Conservation (phyloP, 2,797 vertebrate species). For the Philypnodon macrostomus region DNA sequence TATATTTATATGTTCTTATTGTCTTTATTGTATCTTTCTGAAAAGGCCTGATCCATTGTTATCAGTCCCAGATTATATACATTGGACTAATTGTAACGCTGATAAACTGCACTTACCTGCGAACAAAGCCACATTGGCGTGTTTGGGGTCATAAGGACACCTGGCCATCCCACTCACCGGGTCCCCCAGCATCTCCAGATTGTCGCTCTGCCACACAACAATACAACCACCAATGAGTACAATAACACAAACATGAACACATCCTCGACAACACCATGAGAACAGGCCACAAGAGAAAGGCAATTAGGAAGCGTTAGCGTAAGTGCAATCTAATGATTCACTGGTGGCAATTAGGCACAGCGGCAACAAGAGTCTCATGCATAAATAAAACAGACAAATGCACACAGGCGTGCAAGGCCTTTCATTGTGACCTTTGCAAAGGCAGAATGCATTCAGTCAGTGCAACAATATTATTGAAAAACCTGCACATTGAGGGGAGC, state of each 20-base stretch:
- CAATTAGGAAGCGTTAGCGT: slow-evolving; percentile 59
- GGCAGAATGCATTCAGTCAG: neutral
- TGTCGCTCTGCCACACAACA: slow-evolving; percentile 80
- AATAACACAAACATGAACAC: slow-evolving; percentile 33
- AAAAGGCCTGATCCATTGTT: too few species aligned
- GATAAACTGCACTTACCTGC: slow-evolving; percentile 78
- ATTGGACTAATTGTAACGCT: too few species aligned
- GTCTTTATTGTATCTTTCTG: too few species aligned
- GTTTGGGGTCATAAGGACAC: slow-evolving; percentile 93
- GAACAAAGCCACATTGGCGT: slow-evolving; percentile 92
- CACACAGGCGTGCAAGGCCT: slow-evolving; percentile 9
- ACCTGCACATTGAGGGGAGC: slow-evolving; percentile 29
- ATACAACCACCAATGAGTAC: slow-evolving; percentile 8
- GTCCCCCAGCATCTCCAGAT: slow-evolving; percentile 87
- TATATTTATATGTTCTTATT: too few species aligned
- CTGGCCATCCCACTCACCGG: slow-evolving; percentile 93
- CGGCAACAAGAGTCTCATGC: slow-evolving; percentile 45
- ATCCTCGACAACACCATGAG: slow-evolving; percentile 41
- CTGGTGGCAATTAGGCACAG: slow-evolving; percentile 60
- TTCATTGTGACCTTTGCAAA: slow-evolving; percentile 4
- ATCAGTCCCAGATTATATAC: too few species aligned
- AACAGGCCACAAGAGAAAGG: slow-evolving; percentile 60
- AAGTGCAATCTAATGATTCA: slow-evolving; percentile 67
- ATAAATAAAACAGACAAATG: slow-evolving; percentile 44
- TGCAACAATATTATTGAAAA: neutral